These are phyloP conservation scores for Megaceryle torquata DNA, from an alignment of 2,113 vertebrate species.

Conservation along the genomic window DNA sequence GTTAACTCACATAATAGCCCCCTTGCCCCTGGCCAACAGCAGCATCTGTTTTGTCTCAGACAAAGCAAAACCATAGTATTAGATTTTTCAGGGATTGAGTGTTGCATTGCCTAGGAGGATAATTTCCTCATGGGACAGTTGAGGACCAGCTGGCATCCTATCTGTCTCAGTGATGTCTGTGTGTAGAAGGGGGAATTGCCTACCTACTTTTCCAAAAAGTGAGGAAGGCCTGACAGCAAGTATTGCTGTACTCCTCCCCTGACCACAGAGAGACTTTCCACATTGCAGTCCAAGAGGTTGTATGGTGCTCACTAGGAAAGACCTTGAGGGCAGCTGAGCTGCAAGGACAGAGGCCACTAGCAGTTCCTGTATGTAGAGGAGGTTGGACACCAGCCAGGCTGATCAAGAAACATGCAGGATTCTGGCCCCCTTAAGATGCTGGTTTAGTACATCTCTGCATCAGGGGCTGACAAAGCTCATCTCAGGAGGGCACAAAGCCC, in stretches of 20 bases:
- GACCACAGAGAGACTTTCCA: neutral
- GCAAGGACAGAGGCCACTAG: neutral
- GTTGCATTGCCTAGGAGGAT: neutral
- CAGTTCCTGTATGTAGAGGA: accelerated
- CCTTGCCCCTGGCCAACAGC: neutral
- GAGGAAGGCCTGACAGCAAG: neutral
- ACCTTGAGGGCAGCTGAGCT: neutral
- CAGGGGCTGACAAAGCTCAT: neutral
- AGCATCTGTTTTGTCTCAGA: neutral
- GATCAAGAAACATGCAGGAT: neutral
- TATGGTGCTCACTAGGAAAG: neutral
- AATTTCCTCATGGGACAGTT: neutral
- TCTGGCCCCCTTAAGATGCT: neutral
- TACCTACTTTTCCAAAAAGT: neutral
- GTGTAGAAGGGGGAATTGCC: neutral
- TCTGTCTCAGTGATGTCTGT: neutral
- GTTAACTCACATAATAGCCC: neutral
- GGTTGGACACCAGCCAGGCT: neutral
- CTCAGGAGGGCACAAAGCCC: neutral
- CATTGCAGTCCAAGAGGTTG: neutral
- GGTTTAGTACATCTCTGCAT: neutral
- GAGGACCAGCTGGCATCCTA: neutral
- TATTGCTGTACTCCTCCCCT: neutral
- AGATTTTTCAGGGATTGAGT: neutral
- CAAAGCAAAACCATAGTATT: neutral